Evolutionary conservation across 2,888 invertebrate genomes (phyloP).

Genomic region (Atherix ibis): DNA sequence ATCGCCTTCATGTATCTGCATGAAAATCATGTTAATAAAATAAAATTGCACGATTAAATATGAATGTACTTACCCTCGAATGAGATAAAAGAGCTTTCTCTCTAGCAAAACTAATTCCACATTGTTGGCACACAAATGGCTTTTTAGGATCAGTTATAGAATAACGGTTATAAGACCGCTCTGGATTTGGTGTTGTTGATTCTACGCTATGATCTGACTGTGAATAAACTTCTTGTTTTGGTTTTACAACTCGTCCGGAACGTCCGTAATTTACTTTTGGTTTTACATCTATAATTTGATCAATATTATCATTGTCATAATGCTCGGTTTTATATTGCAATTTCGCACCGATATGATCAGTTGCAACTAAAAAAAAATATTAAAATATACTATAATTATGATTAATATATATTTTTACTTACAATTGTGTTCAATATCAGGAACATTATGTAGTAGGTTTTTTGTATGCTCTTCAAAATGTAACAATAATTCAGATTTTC

Average conservation of each 20-base stretch:
- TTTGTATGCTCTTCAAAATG: slow-evolving; percentile 70
- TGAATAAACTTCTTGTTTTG: slow-evolving; percentile 9
- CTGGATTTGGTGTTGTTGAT: no score
- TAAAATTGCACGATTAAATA: no score
- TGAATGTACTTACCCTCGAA: slow-evolving; percentile 40
- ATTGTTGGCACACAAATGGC: slow-evolving; percentile 66
- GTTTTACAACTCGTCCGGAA: slow-evolving; percentile 11
- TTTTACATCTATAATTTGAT: slow-evolving; percentile 7
- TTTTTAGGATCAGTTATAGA: slow-evolving; percentile 52
- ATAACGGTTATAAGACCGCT: no score
- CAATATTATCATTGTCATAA: slow-evolving; percentile 19
- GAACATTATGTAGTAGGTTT: slow-evolving; percentile 43
- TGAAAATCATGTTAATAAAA: no score
- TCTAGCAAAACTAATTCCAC: slow-evolving; percentile 61
- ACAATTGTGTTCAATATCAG: slow-evolving; percentile 21
- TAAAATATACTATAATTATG: neutral
- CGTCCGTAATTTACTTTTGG: slow-evolving; percentile 10
- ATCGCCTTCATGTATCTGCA: slow-evolving; percentile 58
- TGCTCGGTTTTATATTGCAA: slow-evolving; percentile 18
- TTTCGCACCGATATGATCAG: slow-evolving; percentile 9
- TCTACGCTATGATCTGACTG: no score
- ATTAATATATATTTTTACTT: slow-evolving; percentile 5
- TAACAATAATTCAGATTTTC: slow-evolving; percentile 66
- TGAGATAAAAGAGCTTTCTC: slow-evolving; percentile 71
- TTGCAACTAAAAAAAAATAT: slow-evolving; percentile 8